These are phyloP conservation scores for Brienomyrus brachyistius DNA, from an alignment of 2,113 vertebrate genomes.

Conservation along the genomic window DNA sequence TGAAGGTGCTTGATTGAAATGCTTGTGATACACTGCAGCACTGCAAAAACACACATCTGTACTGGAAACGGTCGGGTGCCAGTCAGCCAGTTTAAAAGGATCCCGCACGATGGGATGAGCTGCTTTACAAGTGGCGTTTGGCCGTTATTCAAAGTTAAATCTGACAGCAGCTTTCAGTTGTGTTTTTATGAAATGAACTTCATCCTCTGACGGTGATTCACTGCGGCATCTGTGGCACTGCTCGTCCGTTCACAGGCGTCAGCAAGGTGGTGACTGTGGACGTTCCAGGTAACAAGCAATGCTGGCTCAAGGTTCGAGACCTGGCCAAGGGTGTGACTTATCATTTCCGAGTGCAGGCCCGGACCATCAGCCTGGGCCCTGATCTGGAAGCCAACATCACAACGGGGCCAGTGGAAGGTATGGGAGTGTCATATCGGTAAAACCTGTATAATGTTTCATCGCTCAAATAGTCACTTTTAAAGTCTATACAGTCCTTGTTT, in stretches of 20 bases:
- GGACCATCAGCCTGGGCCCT: conserved; percentile 80
- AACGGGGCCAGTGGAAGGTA: conserved; percentile 80
- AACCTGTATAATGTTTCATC: background rate
- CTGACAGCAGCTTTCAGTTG: background rate
- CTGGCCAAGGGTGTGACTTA: conserved; percentile 79
- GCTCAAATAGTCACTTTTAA: background rate
- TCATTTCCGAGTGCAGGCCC: conserved; percentile 78
- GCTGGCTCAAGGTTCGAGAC: conserved; percentile 87
- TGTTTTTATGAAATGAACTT: background rate
- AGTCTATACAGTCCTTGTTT: background rate
- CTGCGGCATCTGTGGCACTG: background rate
- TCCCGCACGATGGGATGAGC: background rate
- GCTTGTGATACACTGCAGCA: background rate
- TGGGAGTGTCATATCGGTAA: conserved; percentile 19
- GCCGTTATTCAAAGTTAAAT: background rate
- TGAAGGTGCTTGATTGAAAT: background rate
- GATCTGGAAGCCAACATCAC: conserved; percentile 78
- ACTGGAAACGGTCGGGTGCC: background rate
- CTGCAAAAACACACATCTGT: background rate
- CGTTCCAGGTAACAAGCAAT: conserved; percentile 80
- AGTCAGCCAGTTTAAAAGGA: background rate
- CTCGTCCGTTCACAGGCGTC: conserved; percentile 61
- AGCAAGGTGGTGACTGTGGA: conserved; percentile 92
- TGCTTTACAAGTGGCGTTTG: background rate
- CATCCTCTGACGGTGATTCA: background rate